A percentile compares a stretch with the other conserved stretches of the same genome.
These are phyloP conservation scores for Ophion obscuratus DNA, from an alignment of 2,888 invertebrate genomes.

Conservation along the genomic window DNA sequence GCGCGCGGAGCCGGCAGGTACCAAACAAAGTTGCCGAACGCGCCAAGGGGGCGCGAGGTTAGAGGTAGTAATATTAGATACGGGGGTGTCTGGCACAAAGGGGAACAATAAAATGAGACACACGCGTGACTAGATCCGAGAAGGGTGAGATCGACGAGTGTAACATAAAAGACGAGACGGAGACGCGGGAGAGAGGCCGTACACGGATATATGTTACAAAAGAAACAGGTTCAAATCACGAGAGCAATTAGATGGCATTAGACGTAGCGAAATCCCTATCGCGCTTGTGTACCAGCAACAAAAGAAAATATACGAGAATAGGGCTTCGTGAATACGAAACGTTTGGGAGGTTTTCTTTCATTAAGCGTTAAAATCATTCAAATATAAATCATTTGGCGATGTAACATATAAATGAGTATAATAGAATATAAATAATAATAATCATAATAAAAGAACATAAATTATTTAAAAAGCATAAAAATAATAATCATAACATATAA, in stretches of 20 bases:
- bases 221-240: constrained; percentile 68
- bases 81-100: constrained; percentile 55
- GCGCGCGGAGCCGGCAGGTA: constrained; percentile 79
- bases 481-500: too few species aligned
- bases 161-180: constrained; percentile 32
- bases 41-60: constrained; percentile 38
- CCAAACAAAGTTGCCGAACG: constrained; percentile 73
- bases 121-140: constrained; percentile 74
- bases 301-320: not conserved
- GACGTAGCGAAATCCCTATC: constrained; percentile 40
- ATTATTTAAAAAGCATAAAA: too few species aligned
- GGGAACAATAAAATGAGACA: constrained; percentile 75
- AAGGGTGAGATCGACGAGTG: constrained; percentile 47
- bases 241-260: constrained; percentile 79
- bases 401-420: too few species aligned
- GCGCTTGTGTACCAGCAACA: not conserved
- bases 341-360: too few species aligned
- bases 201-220: constrained; percentile 30
- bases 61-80: constrained; percentile 50
- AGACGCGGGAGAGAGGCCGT: constrained; percentile 19
- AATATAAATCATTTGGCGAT: too few species aligned
- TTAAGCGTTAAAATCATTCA: too few species aligned
- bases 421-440: too few species aligned
- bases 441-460: too few species aligned
- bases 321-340: too few species aligned